Evolutionary conservation across 1,140 invertebrate species (phyloP).

Genomic region (Pseudoatta argentina): DNA sequence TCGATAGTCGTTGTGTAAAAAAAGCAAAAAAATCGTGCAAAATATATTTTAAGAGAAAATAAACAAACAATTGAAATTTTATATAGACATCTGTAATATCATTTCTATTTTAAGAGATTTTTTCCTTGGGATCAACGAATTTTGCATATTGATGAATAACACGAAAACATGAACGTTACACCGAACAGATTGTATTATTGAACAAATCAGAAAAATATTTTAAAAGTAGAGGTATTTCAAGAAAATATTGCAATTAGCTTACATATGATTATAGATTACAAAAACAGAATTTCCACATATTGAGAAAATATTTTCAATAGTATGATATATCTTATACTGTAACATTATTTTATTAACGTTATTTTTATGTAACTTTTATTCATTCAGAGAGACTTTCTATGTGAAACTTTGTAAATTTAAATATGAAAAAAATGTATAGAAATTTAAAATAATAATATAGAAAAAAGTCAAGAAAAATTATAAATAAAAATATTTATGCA

Average conservation of each 20-base stretch:
- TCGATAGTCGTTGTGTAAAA: neutral
- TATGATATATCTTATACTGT: neutral
- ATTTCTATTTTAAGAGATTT: neutral
- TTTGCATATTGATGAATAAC: neutral
- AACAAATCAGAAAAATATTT: neutral
- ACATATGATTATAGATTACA: neutral
- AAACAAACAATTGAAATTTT: neutral
- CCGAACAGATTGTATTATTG: neutral
- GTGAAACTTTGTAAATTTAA: neutral
- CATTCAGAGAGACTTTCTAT: too few relatives aligned
- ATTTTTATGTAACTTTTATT: too few relatives aligned
- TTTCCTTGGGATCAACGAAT: neutral
- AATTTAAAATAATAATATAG: slow-evolving; percentile 8
- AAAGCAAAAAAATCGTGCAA: neutral
- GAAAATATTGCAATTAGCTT: neutral
- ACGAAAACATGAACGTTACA: neutral
- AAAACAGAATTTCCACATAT: slow-evolving; percentile 6
- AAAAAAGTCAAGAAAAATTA: neutral
- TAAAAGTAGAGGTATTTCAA: neutral
- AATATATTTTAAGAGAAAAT: neutral
- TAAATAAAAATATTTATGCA: neutral
- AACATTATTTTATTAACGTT: neutral
- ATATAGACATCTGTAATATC: neutral
- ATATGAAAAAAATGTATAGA: neutral
- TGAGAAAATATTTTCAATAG: slow-evolving; percentile 2